Conservation (phyloP, 2,113 vertebrate species). For the Prunella himalayana region DNA sequence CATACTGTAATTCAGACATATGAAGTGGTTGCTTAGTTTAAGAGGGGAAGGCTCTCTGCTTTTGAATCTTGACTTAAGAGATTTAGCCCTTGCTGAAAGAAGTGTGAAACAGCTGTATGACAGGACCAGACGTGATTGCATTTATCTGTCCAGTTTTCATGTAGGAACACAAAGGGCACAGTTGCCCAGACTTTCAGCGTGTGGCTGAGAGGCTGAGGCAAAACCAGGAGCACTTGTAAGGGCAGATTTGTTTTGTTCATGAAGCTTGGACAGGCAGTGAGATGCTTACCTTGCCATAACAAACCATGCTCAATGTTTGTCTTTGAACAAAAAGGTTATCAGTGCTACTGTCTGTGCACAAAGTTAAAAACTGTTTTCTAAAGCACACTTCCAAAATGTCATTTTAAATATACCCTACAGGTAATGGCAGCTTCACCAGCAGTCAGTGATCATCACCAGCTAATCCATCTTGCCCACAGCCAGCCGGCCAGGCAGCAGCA, state of each 20-base stretch:
- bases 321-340: not conserved
- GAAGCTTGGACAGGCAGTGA: not conserved
- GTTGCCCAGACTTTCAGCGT: accelerated
- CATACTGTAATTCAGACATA: not conserved
- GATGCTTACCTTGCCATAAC: not conserved
- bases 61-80: not conserved
- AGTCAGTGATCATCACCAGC: not conserved
- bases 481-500: not conserved
- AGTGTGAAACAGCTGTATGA: not conserved
- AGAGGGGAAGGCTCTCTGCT: not conserved
- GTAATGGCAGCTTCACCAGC: not conserved
- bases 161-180: not conserved
- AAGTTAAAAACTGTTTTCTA: not conserved
- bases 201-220: not conserved
- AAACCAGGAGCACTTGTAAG: not conserved
- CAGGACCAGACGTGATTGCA: accelerated
- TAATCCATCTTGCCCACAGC: not conserved
- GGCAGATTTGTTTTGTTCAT: not conserved
- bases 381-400: not conserved
- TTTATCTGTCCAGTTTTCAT: not conserved
- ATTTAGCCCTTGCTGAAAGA: not conserved
- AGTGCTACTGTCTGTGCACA: not conserved
- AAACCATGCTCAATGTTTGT: not conserved
- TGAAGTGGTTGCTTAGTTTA: not conserved
- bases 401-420: not conserved